phyloP scores from a whole-genome alignment of 2,888 invertebrate genomes.

The Barypeithes pellucidus region DNA sequence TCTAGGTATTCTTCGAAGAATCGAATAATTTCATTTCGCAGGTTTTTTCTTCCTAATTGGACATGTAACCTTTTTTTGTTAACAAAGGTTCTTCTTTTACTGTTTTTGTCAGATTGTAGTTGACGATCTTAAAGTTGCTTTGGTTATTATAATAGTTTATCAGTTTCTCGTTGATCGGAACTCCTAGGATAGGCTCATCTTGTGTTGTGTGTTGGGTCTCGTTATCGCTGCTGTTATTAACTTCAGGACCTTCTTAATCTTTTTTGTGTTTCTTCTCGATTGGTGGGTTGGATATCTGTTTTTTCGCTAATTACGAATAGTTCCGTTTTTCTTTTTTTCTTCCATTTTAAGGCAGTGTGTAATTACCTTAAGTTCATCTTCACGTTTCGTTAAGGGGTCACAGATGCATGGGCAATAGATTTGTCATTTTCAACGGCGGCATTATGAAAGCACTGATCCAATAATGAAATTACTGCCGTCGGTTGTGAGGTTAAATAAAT shows the following conservation, averaged over 20 bases:
- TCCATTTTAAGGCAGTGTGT: no score
- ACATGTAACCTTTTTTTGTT: not conserved
- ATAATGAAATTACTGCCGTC: conserved; percentile 43
- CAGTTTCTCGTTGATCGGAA: not conserved
- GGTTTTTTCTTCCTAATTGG: not conserved
- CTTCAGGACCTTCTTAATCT: not conserved
- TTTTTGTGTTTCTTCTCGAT: no score
- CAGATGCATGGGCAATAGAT: conserved; percentile 61
- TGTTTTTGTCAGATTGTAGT: not conserved
- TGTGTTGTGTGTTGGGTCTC: not conserved
- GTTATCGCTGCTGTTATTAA: no score
- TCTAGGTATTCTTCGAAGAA: no score
- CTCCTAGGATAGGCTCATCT: not conserved
- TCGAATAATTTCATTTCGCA: not conserved
- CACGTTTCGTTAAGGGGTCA: conserved; percentile 58
- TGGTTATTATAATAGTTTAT: no score
- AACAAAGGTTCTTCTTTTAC: not conserved
- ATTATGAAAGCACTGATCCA: conserved; percentile 62
- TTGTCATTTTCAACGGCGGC: conserved; percentile 60
- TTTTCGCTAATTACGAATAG: no score
- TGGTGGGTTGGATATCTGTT: no score
- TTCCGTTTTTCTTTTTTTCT: no score
- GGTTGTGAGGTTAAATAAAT: conserved; percentile 61
- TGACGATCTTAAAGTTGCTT: not conserved
- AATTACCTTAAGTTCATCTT: no score